phyloP scores from a whole-genome alignment of 2,113 vertebrate genomes.

The Upupa epops region DNA sequence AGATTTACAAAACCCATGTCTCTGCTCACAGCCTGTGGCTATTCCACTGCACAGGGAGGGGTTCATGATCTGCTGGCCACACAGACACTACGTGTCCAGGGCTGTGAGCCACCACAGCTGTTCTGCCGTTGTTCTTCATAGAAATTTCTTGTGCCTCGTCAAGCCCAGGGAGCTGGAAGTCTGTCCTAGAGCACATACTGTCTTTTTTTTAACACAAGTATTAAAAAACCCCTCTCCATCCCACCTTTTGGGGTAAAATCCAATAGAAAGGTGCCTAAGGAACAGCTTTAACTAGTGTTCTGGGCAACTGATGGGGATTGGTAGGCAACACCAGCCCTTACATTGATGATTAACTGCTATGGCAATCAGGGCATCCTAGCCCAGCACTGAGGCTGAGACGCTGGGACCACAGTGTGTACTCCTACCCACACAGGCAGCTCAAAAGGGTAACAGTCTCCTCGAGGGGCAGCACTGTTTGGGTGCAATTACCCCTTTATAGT shows the following conservation, averaged over 20 bases:
- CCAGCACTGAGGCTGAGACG: conserved; percentile 36
- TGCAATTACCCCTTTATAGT: conserved; percentile 19
- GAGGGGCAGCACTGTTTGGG: neutral
- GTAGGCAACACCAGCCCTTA: conserved; percentile 48
- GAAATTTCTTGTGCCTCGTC: neutral
- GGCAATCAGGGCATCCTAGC: conserved; percentile 55
- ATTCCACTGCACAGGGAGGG: neutral
- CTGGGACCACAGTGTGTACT: conserved; percentile 10
- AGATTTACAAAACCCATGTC: neutral
- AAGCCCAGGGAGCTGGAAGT: neutral
- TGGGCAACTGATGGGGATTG: conserved; percentile 57
- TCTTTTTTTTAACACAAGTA: neutral
- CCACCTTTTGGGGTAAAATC: conserved; percentile 8
- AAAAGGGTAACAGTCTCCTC: conserved; percentile 12
- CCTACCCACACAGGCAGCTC: conserved; percentile 32
- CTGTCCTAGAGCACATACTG: neutral
- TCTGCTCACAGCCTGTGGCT: neutral
- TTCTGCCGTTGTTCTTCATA: neutral
- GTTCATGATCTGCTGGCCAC: neutral
- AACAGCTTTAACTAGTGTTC: conserved; percentile 46
- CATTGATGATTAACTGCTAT: conserved; percentile 64
- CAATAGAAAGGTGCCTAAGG: conserved; percentile 21
- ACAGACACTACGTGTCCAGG: neutral
- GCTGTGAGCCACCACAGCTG: neutral
- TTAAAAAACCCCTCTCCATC: neutral